phyloP scores from a whole-genome alignment of 2,888 invertebrate genomes.

The Argyresthia albistria region DNA sequence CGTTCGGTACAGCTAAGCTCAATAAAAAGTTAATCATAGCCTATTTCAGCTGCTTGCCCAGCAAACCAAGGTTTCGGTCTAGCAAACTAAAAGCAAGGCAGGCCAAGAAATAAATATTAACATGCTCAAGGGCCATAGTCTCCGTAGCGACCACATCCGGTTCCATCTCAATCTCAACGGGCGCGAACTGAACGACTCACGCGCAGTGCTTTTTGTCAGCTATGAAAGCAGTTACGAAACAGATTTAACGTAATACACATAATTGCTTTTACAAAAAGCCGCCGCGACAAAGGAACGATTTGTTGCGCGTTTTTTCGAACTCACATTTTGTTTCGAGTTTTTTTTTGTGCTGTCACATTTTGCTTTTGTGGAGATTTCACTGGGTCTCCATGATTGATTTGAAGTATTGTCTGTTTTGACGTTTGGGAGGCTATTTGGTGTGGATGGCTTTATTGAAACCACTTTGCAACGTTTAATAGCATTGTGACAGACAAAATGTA shows the following conservation, averaged over 20 bases:
- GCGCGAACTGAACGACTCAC: background rate
- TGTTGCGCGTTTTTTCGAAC: background rate
- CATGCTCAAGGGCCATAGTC: no score
- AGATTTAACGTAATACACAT: slow-evolving; percentile 15
- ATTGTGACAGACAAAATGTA: no score
- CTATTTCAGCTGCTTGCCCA: no score
- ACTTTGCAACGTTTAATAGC: no score
- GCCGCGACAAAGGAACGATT: background rate
- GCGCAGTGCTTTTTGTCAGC: background rate
- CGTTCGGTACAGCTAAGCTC: background rate
- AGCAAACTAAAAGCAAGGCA: no score
- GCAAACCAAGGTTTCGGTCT: no score
- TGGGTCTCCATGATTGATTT: background rate
- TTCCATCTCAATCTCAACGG: background rate
- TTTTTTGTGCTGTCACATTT: background rate
- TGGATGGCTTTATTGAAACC: no score
- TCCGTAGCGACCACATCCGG: no score
- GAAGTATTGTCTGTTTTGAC: background rate
- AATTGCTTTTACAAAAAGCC: slow-evolving; percentile 23
- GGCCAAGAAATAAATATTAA: no score
- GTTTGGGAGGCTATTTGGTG: no score
- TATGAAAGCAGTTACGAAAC: slow-evolving; percentile 18
- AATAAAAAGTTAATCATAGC: no score
- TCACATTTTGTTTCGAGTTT: background rate
- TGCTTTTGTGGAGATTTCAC: background rate